Conservation (phyloP, 2,888 invertebrate species). For the Galeruca laticollis region DNA sequence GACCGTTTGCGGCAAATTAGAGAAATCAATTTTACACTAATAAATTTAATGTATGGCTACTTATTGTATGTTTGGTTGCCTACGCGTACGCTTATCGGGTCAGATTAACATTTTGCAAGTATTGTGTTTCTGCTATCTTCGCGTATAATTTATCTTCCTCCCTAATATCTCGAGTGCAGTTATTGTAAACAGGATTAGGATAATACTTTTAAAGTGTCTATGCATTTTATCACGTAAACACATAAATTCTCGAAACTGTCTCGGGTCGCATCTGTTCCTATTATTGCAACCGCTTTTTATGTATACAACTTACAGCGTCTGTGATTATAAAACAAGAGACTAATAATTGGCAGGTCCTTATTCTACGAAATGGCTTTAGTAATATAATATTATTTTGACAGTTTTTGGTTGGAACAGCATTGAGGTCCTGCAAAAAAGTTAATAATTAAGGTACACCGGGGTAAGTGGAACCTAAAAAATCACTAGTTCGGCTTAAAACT, state of each 20-base stretch:
- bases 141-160: background rate
- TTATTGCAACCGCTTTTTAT: conserved; percentile 1
- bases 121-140: background rate
- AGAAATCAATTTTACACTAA: too few species aligned
- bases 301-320: background rate
- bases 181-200: conserved; percentile 32
- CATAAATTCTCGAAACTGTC: conserved; percentile 30
- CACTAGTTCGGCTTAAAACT: too few species aligned
- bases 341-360: background rate
- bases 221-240: conserved; percentile 40
- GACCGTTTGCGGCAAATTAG: too few species aligned
- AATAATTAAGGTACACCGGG: too few species aligned
- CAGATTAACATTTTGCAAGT: too few species aligned
- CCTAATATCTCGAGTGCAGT: background rate
- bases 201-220: conserved; percentile 32
- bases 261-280: conserved; percentile 35
- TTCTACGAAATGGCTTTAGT: background rate
- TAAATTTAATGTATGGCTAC: too few species aligned
- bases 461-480: too few species aligned
- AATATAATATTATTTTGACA: too few species aligned
- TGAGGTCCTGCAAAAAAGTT: too few species aligned
- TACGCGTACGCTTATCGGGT: too few species aligned
- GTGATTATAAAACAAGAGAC: background rate
- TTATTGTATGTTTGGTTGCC: too few species aligned
- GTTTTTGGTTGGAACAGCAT: too few species aligned